Evolutionary conservation across 2,888 invertebrate genomes (phyloP).

Genomic region (Hofmannophila pseudospretella): DNA sequence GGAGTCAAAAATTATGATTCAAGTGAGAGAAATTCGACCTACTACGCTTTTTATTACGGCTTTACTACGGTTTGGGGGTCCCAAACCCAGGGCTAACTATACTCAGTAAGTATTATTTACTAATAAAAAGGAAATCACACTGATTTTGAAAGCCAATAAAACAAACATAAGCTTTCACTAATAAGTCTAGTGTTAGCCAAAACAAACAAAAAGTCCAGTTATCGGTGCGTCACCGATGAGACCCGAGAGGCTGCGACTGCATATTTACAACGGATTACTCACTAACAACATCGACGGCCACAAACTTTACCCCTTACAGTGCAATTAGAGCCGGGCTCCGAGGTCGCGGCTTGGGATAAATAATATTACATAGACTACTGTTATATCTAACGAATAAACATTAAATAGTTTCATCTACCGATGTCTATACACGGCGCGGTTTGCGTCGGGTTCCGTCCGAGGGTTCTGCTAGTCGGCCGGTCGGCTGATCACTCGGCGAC

Average conservation of each 20-base stretch:
- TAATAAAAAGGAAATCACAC: constrained; percentile 70
- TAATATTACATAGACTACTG: constrained; percentile 37
- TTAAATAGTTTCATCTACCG: constrained; percentile 42
- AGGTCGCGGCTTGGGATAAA: constrained; percentile 23
- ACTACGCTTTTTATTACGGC: too few species aligned
- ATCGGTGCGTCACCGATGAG: constrained; percentile 28
- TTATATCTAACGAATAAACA: constrained; percentile 47
- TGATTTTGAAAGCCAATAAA: constrained; percentile 73
- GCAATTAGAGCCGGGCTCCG: constrained; percentile 8
- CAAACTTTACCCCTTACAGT: constrained; percentile 23
- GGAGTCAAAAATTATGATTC: too few species aligned
- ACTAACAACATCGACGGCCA: constrained; percentile 32
- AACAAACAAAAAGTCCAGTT: constrained; percentile 45
- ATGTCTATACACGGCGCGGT: constrained; percentile 26
- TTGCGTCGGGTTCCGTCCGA: not conserved
- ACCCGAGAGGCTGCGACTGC: constrained; percentile 25
- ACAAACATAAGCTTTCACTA: constrained; percentile 70
- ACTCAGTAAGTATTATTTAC: constrained; percentile 45
- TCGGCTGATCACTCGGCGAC: constrained; percentile 1
- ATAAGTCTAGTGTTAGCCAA: constrained; percentile 53
- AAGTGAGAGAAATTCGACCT: too few species aligned
- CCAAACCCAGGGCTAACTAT: too few species aligned
- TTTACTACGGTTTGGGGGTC: too few species aligned
- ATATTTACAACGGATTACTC: constrained; percentile 39
- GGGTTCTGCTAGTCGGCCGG: constrained; percentile 2